A percentile compares a stretch with the other conserved stretches of the same genome.
Conservation (phyloP, 2,797 vertebrate species). For the Coregonus sp. region DNA sequence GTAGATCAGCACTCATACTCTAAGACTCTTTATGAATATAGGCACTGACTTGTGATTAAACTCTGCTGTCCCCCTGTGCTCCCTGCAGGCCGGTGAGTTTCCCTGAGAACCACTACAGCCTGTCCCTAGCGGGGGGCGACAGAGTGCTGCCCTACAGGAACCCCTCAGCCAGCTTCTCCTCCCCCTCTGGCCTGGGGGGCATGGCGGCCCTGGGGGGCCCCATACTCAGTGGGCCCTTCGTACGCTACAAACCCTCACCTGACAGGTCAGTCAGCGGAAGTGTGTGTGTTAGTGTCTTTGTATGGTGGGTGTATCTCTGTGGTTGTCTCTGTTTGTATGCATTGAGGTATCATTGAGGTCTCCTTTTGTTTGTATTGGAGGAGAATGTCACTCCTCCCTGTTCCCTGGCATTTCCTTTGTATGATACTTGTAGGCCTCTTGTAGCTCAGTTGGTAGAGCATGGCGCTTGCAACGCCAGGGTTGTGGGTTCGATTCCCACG, state of each 20-base stretch:
- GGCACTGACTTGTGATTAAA: too few species aligned
- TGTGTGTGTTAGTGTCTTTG: neutral
- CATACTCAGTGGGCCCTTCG: conserved; percentile 74
- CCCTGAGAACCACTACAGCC: conserved; percentile 86
- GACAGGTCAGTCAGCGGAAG: conserved; percentile 78
- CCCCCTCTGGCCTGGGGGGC: conserved; percentile 68
- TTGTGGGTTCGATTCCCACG: too few species aligned
- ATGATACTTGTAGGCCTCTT: neutral
- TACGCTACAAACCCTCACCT: conserved; percentile 83
- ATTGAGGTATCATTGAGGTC: neutral
- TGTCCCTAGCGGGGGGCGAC: conserved; percentile 81
- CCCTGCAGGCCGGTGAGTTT: conserved; percentile 87
- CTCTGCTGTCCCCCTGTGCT: neutral
- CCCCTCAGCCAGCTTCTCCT: conserved; percentile 89
- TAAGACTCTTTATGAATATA: too few species aligned
- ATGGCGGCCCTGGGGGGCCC: conserved; percentile 69
- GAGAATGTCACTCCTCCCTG: neutral
- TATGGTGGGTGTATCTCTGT: neutral
- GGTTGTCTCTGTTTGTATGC: neutral
- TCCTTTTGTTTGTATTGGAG: neutral
- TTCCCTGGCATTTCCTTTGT: neutral
- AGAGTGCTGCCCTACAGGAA: conserved; percentile 83
- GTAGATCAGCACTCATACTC: too few species aligned
- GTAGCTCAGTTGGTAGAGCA: too few species aligned
- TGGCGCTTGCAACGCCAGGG: too few species aligned